Percentiles rank a stretch among this genome's conserved stretches.
These are phyloP conservation scores for Sphaerophoria taeniata DNA, from an alignment of 2,888 invertebrate species.

Conservation along the genomic window DNA sequence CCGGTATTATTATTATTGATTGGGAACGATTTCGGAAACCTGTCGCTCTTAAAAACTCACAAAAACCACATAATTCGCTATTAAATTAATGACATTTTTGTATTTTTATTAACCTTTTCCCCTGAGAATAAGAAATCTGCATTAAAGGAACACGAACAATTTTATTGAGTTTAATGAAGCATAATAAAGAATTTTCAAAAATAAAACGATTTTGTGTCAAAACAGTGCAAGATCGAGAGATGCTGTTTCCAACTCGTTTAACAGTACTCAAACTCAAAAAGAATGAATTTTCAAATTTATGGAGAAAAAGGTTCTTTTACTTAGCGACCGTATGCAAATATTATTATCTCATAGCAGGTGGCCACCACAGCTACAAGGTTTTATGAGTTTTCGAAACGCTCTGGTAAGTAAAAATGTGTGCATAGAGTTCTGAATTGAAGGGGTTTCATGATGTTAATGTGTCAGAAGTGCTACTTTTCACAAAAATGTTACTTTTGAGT, in stretches of 20 bases:
- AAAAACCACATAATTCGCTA: constrained; percentile 8
- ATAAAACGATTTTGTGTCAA: constrained; percentile 47
- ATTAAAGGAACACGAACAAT: constrained; percentile 61
- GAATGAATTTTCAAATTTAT: constrained; percentile 53
- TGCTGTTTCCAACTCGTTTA: constrained; percentile 66
- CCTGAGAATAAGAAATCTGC: constrained; percentile 22
- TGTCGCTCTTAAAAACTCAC: constrained; percentile 44
- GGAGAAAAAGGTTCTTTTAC: constrained; percentile 39
- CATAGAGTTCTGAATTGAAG: too few relatives aligned
- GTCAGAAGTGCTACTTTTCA: neutral
- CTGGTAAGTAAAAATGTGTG: constrained; percentile 43
- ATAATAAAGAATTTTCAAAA: constrained; percentile 52
- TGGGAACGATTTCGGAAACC: constrained; percentile 42
- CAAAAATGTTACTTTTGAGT: too few relatives aligned
- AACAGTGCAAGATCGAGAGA: constrained; percentile 14
- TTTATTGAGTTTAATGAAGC: constrained; percentile 69
- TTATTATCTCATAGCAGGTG: constrained; percentile 56
- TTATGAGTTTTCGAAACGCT: constrained; percentile 71
- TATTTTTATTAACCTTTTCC: constrained; percentile 21
- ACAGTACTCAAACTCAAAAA: constrained; percentile 55
- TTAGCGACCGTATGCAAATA: constrained; percentile 65
- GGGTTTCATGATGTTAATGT: constrained; percentile 13
- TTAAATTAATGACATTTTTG: constrained; percentile 41
- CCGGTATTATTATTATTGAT: constrained; percentile 19
- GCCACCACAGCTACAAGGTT: constrained; percentile 52